Percentiles rank a stretch among this genome's conserved stretches.
phyloP scores from a whole-genome alignment of 1,140 invertebrate species.

The Oryzaephilus surinamensis region DNA sequence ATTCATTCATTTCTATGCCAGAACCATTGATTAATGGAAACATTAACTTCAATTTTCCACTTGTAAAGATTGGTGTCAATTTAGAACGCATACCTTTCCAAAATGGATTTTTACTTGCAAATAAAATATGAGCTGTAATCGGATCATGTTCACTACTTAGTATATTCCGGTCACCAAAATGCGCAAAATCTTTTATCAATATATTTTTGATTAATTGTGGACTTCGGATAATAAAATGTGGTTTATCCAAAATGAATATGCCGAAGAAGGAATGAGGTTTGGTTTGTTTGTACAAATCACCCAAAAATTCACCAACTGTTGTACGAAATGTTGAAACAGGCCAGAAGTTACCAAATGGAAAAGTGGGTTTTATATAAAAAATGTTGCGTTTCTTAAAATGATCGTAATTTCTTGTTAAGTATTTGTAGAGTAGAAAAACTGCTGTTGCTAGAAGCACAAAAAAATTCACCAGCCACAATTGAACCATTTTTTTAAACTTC shows the following conservation, averaged over 20 bases:
- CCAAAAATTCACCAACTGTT: constrained; percentile 17
- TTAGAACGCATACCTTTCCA: constrained; percentile 42
- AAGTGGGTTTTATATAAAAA: constrained; percentile 24
- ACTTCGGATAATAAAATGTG: constrained; percentile 36
- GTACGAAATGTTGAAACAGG: constrained; percentile 19
- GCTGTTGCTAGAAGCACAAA: too few relatives aligned
- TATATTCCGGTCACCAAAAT: constrained; percentile 39
- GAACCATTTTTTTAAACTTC: too few relatives aligned
- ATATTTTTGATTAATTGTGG: constrained; percentile 45
- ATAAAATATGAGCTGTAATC: constrained; percentile 14
- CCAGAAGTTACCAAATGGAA: constrained; percentile 32
- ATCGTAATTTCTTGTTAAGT: constrained; percentile 9
- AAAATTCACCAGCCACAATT: too few relatives aligned
- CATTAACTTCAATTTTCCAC: constrained; percentile 35
- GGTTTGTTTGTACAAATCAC: constrained; percentile 25
- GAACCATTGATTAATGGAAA: constrained; percentile 22
- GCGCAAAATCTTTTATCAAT: constrained; percentile 44
- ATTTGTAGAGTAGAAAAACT: constrained; percentile 4
- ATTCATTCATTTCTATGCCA: constrained; percentile 13
- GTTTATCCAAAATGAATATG: constrained; percentile 30
- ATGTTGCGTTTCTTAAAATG: constrained; percentile 40
- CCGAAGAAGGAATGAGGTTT: constrained; percentile 28
- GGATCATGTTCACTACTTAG: constrained; percentile 2
- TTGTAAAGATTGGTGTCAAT: constrained; percentile 42
- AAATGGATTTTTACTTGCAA: constrained; percentile 27